These are phyloP conservation scores for Dryococelus australis DNA, from an alignment of 2,888 invertebrate genomes.

Conservation along the genomic window DNA sequence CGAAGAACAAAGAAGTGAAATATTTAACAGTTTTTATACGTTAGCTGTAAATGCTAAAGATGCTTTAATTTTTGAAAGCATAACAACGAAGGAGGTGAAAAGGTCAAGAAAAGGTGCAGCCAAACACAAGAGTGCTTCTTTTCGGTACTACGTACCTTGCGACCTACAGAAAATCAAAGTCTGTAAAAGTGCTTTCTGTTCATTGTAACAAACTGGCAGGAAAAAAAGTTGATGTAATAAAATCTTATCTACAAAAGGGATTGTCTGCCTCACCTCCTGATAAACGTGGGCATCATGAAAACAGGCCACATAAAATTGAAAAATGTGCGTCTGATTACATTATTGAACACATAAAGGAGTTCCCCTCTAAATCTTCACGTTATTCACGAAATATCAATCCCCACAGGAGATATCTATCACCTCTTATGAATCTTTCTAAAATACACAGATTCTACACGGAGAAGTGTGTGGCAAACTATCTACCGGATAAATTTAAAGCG, in stretches of 20 bases:
- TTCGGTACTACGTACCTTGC: neutral
- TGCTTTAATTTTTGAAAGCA: conserved; percentile 33
- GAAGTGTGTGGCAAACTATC: conserved; percentile 43
- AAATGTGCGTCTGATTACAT: conserved; percentile 26
- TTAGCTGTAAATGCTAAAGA: conserved; percentile 31
- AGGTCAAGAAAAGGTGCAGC: neutral
- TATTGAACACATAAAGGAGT: conserved; percentile 42
- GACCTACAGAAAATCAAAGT: neutral
- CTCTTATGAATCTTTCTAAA: conserved; percentile 48
- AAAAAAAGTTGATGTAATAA: neutral
- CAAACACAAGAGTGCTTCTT: neutral
- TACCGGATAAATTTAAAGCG: conserved; percentile 42
- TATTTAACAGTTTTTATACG: neutral
- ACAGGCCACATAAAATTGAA: conserved; percentile 1
- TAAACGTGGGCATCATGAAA: neutral
- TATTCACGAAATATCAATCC: conserved; percentile 50
- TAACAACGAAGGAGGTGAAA: neutral
- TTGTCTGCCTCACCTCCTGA: neutral
- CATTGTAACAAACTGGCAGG: neutral
- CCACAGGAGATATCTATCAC: conserved; percentile 48
- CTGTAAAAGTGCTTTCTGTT: neutral
- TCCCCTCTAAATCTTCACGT: conserved; percentile 42
- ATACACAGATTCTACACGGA: conserved; percentile 47
- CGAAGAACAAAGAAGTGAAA: neutral
- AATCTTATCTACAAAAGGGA: neutral